Conservation (phyloP, 37 sponge, comb jelly and placozoan species). For the Diacarnus erythraeanus region DNA sequence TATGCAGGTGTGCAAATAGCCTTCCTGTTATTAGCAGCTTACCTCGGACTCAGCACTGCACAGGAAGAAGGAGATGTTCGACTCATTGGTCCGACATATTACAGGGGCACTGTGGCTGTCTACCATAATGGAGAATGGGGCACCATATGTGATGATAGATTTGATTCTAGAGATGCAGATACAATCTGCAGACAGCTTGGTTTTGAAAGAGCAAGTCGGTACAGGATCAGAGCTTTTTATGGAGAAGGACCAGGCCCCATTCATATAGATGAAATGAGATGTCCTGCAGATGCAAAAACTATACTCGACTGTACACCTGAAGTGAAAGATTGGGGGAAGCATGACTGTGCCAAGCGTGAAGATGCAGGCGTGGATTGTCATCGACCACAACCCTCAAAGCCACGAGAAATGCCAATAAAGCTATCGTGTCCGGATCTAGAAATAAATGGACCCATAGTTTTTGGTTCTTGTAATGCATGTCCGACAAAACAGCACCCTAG, state of each 20-base stretch:
- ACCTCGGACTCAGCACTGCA: neutral
- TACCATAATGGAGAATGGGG: slow-evolving; percentile 69
- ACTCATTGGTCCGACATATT: slow-evolving; percentile 3
- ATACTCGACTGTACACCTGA: slow-evolving; percentile 37
- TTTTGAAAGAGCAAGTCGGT: slow-evolving; percentile 14
- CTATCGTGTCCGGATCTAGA: slow-evolving; percentile 43
- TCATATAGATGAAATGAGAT: slow-evolving; percentile 47
- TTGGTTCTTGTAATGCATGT: slow-evolving; percentile 40
- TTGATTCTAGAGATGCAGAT: slow-evolving; percentile 20
- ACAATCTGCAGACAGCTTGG: slow-evolving; percentile 72
- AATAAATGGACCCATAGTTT: too few species aligned
- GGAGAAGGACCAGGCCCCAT: slow-evolving; percentile 66
- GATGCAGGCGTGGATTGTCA: slow-evolving; percentile 68
- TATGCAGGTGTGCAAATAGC: too few species aligned
- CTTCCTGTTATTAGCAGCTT: neutral
- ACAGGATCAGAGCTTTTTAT: slow-evolving; percentile 12
- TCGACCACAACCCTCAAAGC: neutral
- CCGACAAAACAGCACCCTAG: slow-evolving; percentile 3
- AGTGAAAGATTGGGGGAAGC: slow-evolving; percentile 29
- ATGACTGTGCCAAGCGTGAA: slow-evolving; percentile 56
- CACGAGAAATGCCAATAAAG: slow-evolving; percentile 24
- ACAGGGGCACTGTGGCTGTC: slow-evolving; percentile 71
- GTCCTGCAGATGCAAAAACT: slow-evolving; percentile 28
- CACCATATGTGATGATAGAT: slow-evolving; percentile 74
- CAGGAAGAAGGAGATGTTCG: slow-evolving; percentile 46